Conservation (phyloP, 2,113 vertebrate genomes). For the Myotis yumanensis region DNA sequence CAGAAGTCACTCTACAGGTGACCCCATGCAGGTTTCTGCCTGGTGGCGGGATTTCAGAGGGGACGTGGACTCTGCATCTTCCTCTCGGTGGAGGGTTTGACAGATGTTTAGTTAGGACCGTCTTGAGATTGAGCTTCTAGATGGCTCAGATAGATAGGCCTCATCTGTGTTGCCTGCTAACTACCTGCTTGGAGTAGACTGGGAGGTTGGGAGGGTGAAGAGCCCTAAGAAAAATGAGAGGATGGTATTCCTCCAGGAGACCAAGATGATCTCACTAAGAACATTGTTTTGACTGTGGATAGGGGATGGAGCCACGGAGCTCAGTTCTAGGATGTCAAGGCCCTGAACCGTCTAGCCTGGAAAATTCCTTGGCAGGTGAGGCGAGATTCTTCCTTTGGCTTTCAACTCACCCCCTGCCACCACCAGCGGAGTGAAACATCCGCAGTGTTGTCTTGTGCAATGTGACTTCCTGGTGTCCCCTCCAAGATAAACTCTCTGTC, state of each 20-base stretch:
- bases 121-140: rapidly evolving
- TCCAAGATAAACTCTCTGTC: not conserved
- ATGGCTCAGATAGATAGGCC: rapidly evolving
- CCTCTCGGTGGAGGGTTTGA: not conserved
- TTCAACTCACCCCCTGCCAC: rapidly evolving
- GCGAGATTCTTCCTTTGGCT: not conserved
- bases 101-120: no score
- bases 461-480: not conserved
- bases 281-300: not conserved
- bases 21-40: not conserved
- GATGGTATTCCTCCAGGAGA: rapidly evolving
- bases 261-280: not conserved
- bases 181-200: rapidly evolving
- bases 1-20: not conserved
- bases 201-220: not conserved
- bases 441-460: not conserved
- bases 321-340: not conserved
- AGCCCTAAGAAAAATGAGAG: not conserved
- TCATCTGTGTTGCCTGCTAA: not conserved
- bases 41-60: not conserved
- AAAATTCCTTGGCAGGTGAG: not conserved
- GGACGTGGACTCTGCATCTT: not conserved
- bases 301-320: not conserved
- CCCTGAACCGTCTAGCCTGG: not conserved
- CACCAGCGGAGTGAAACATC: not conserved